phyloP scores from a whole-genome alignment of 2,888 invertebrate species.

The Drosophila bunnanda region DNA sequence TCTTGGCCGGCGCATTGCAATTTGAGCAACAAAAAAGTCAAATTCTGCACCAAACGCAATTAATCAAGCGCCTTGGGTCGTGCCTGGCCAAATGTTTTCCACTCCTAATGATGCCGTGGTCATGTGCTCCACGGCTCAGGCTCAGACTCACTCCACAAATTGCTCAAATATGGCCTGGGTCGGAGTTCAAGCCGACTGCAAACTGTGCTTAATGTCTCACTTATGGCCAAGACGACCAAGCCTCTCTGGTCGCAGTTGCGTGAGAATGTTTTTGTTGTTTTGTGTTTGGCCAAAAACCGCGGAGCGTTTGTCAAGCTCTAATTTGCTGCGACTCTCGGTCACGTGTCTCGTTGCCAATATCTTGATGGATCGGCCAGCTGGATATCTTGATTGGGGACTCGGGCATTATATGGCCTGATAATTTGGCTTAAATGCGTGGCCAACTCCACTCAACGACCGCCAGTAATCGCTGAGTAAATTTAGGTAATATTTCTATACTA shows the following conservation, averaged over 20 bases:
- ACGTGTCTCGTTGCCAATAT: constrained; percentile 49
- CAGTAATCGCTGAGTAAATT: constrained; percentile 19
- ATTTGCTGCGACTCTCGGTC: constrained; percentile 38
- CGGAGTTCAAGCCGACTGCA: constrained; percentile 71
- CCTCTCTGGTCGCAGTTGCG: constrained; percentile 28
- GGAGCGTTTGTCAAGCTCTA: constrained; percentile 44
- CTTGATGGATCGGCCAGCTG: constrained; percentile 68
- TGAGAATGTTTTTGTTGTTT: constrained; percentile 27
- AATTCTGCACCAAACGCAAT: constrained; percentile 74
- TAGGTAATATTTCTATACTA: background rate
- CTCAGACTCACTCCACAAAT: constrained; percentile 29
- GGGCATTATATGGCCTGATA: constrained; percentile 73
- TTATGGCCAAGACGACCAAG: constrained; percentile 66
- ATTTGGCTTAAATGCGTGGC: constrained; percentile 72
- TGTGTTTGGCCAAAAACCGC: background rate
- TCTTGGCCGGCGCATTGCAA: constrained; percentile 47
- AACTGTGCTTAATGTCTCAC: constrained; percentile 77
- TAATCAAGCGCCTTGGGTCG: constrained; percentile 75
- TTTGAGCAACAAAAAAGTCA: constrained; percentile 79
- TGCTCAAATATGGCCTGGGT: constrained; percentile 75
- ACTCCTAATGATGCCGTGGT: constrained; percentile 75
- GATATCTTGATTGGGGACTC: constrained; percentile 50
- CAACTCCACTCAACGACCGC: constrained; percentile 48
- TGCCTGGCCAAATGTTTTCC: constrained; percentile 77
- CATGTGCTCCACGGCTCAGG: constrained; percentile 21